phyloP scores from a whole-genome alignment of 1,140 invertebrate species.

The Steinernema khuongi region DNA sequence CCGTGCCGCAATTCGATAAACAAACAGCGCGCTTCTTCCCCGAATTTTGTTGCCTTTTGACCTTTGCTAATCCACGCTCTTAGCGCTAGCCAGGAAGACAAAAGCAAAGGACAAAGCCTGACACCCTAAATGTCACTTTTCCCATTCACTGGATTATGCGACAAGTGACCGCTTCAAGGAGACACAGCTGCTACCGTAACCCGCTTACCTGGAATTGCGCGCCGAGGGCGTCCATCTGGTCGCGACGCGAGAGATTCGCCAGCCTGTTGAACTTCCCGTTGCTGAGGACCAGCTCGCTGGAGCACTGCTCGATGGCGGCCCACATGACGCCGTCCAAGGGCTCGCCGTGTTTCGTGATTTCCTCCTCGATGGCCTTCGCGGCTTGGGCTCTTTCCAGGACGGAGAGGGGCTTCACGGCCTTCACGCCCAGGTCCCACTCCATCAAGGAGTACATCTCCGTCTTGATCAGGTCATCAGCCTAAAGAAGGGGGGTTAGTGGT shows the following conservation, averaged over 20 bases:
- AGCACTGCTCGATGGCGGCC: conserved; percentile 46
- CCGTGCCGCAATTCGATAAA: background rate
- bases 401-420: conserved; percentile 20
- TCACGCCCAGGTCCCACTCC: conserved; percentile 49
- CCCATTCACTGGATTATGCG: background rate
- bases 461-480: conserved; percentile 94
- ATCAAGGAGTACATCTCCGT: conserved; percentile 72
- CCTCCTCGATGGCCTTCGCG: background rate
- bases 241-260: conserved; percentile 23
- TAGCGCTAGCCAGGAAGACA: background rate
- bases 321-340: conserved; percentile 48
- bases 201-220: conserved; percentile 32
- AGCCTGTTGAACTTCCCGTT: conserved; percentile 43
- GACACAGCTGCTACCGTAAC: background rate
- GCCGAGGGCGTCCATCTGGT: conserved; percentile 36
- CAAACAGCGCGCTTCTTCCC: background rate
- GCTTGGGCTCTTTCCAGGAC: background rate
- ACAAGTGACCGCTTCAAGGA: background rate
- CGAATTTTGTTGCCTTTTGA: background rate
- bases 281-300: conserved; percentile 45
- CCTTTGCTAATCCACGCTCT: background rate
- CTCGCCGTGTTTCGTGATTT: conserved; percentile 39
- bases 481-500: too few species aligned
- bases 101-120: background rate
- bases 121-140: background rate